A percentile compares a stretch with the other conserved stretches of the same genome.
These are phyloP conservation scores for Rallus limicola DNA, from an alignment of 2,113 vertebrate genomes.

Conservation along the genomic window DNA sequence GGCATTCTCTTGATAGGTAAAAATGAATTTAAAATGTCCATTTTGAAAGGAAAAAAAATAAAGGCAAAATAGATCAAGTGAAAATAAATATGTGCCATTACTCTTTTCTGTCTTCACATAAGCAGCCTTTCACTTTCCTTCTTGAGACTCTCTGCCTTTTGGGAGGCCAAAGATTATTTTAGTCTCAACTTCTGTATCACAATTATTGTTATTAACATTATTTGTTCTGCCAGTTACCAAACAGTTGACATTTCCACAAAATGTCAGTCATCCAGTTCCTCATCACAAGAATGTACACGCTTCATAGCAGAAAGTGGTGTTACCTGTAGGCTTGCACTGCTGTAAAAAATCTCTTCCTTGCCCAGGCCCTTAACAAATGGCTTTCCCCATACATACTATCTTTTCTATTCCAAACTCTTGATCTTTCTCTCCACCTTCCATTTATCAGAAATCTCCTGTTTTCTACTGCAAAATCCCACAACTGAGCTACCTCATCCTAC, in stretches of 20 bases:
- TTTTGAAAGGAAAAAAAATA: not conserved
- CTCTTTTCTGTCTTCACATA: not conserved
- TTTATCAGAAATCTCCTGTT: not conserved
- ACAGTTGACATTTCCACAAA: not conserved
- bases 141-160: not conserved
- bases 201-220: not conserved
- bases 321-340: not conserved
- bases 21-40: not conserved
- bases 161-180: not conserved
- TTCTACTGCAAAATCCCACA: not conserved
- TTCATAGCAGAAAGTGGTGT: not conserved
- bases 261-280: not conserved
- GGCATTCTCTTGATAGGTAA: not conserved
- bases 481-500: not conserved
- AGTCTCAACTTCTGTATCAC: not conserved
- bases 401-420: not conserved
- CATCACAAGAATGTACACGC: not conserved
- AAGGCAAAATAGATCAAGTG: not conserved
- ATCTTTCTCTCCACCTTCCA: not conserved
- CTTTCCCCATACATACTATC: not conserved
- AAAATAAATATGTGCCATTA: not conserved
- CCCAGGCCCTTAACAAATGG: not conserved
- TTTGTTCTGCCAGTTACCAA: not conserved
- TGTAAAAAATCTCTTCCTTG: not conserved
- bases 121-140: not conserved